Conservation (phyloP, 2,888 invertebrate species). For the Phania funesta region DNA sequence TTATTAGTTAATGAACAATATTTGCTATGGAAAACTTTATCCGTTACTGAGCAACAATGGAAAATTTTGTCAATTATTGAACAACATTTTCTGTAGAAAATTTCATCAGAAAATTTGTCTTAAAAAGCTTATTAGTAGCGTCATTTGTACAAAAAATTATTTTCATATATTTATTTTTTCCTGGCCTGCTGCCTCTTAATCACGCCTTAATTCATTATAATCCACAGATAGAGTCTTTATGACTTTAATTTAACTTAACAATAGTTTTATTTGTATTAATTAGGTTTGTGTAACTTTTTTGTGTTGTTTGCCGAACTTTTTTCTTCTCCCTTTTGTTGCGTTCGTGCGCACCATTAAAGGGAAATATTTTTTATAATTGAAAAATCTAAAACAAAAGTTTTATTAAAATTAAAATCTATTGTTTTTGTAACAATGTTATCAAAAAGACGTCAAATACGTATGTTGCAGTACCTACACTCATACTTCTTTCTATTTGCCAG, state of each 20-base stretch:
- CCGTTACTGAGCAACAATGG: too few species aligned
- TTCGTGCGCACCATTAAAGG: not conserved
- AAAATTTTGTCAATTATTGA: too few species aligned
- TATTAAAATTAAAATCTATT: constrained; percentile 36
- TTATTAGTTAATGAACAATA: too few species aligned
- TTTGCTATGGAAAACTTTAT: too few species aligned
- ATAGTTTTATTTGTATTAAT: not conserved
- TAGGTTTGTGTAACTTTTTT: not conserved
- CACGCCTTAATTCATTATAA: not conserved
- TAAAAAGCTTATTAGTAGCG: too few species aligned
- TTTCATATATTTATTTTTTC: too few species aligned
- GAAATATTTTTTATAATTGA: not conserved
- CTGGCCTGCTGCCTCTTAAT: too few species aligned
- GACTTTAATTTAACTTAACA: not conserved
- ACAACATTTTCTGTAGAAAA: too few species aligned
- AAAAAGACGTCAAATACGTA: constrained; percentile 25
- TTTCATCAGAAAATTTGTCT: too few species aligned
- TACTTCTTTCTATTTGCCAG: not conserved
- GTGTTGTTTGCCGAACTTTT: not conserved
- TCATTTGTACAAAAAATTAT: too few species aligned
- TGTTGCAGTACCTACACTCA: not conserved
- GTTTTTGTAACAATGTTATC: constrained; percentile 39
- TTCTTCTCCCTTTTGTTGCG: not conserved
- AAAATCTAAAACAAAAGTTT: constrained; percentile 26
- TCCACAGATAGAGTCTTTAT: not conserved